Evolutionary conservation across 2,797 vertebrate species (phyloP).

Genomic region (Lacerta viridis): DNA sequence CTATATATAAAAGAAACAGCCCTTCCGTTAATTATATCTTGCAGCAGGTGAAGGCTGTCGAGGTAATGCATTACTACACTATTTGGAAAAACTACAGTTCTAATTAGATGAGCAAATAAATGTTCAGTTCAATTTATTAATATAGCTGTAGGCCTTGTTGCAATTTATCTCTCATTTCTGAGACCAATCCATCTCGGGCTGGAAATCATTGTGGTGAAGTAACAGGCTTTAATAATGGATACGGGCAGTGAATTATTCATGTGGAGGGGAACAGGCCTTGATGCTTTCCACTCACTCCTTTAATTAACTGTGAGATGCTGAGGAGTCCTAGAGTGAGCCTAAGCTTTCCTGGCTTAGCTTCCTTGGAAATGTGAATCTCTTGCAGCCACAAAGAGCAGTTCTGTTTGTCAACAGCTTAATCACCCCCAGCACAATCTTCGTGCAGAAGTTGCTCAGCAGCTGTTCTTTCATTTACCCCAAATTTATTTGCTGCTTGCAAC

Average conservation of each 20-base stretch:
- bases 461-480: conserved; percentile 7
- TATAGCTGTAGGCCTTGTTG: conserved; percentile 83
- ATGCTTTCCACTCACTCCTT: conserved; percentile 80
- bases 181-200: conserved; percentile 76
- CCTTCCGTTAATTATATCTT: conserved; percentile 76
- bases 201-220: conserved; percentile 82
- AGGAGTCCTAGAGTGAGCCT: conserved; percentile 59
- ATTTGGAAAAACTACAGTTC: conserved; percentile 79
- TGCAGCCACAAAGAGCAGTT: conserved; percentile 50
- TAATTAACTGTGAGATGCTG: conserved; percentile 84
- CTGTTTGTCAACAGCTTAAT: conserved; percentile 67
- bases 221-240: conserved; percentile 85
- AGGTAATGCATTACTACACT: conserved; percentile 73
- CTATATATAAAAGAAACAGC: conserved; percentile 31
- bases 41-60: conserved; percentile 74
- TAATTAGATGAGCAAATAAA: conserved; percentile 87
- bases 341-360: conserved; percentile 75
- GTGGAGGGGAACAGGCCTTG: conserved; percentile 73
- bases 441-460: not conserved
- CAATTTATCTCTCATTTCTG: conserved; percentile 83
- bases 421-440: conserved; percentile 39
- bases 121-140: conserved; percentile 86
- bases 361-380: conserved; percentile 62
- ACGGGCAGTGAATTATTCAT: conserved; percentile 84
- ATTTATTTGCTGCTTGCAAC: conserved; percentile 37